These are phyloP conservation scores for Rattus norvegicus DNA, from an alignment of 2,113 vertebrate species.

Conservation along the genomic window GRCr8 NC_086020.1:6979501-6980000, in stretches of 20 bases:
- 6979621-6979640: slow-evolving; percentile 85
- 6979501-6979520: slow-evolving; percentile 68
- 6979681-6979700: background rate
- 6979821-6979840: slow-evolving; percentile 18
- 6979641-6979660: slow-evolving; percentile 14
- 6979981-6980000: slow-evolving; percentile 2
- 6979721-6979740: background rate
- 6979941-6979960: slow-evolving; percentile 39
- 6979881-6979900: slow-evolving; percentile 40
- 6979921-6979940: slow-evolving; percentile 32
- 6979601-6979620: slow-evolving; percentile 73
- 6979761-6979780: background rate
- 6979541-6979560: slow-evolving; percentile 85
- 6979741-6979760: background rate
- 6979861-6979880: slow-evolving; percentile 38
- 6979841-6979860: slow-evolving; percentile 32
- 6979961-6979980: slow-evolving; percentile 34
- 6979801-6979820: background rate
- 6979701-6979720: background rate
- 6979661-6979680: background rate
- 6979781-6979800: background rate
- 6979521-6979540: slow-evolving; percentile 76
- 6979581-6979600: slow-evolving; percentile 71
- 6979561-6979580: slow-evolving; percentile 83
- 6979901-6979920: background rate